Base-by-base conservation (phyloP, 1,140 invertebrate species). In the Drosophila eugracilis region DNA sequence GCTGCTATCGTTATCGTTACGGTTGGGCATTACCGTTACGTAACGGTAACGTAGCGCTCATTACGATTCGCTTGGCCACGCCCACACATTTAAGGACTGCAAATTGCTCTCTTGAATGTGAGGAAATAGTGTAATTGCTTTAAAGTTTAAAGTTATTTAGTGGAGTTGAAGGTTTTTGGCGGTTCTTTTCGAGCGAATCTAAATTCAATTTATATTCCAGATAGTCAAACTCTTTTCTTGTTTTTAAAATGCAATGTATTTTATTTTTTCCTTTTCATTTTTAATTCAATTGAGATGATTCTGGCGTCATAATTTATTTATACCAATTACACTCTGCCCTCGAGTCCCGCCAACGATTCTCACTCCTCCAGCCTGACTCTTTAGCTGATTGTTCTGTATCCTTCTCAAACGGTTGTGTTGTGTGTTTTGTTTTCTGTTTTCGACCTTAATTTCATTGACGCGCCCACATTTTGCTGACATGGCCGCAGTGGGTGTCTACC, bases 391-490 rank as follows among this genome's bases (percentile, higher is more conserved):
- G 48, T 62, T 73, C 49, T 41, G 48, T 37, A 62, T 63, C 49
- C 36, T 73, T 39, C 49, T 63, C 32, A 63, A 59, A 37, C 49
- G 50, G 30, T 72, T 50, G 58, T 41, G 54, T 14, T 52, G 26
- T 58, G 28, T 44, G 22, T 44, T 36, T 32, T 54, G 49, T 32
- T 60, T 44, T 30, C 15, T 28, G 41, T 48, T 67, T 69, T 39
- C 49, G 71, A 60, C 71, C 81, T 63, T 77, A 80, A 80, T 80
- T 80, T 80, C 77, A 84, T 84, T 79, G 80, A 80, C 81, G 66
- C 72, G 72, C 77, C 67, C 76, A 76, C 76, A 81, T 74, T 69
- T 59, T 81, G 78, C 78, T 60, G 66, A 77, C 52, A 62, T 65
- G 69, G 41, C 63, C 58, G 44, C 62, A 67, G 71, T n/a, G n/a